Evolutionary conservation across 2,113 vertebrate genomes (phyloP).

Genomic region (Ellobius talpinus): DNA sequence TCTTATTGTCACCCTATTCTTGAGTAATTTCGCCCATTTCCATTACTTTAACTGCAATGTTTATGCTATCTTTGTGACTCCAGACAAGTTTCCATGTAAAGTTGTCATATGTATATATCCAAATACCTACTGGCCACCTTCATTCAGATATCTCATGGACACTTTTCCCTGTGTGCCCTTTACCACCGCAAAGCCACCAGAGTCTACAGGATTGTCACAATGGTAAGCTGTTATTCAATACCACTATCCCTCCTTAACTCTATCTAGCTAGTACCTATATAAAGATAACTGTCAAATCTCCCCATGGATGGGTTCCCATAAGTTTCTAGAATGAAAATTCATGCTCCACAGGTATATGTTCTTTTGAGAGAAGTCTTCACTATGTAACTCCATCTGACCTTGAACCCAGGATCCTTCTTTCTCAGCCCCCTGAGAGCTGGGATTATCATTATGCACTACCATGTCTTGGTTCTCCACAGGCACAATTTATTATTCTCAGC

Average conservation of each 20-base stretch:
- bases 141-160: background rate
- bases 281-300: background rate
- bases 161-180: background rate
- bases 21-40: slow-evolving; percentile 23
- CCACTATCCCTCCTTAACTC: background rate
- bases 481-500: background rate
- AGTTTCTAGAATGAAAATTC: background rate
- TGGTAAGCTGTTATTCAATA: background rate
- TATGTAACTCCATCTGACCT: background rate
- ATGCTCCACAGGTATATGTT: background rate
- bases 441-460: background rate
- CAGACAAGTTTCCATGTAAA: slow-evolving; percentile 30
- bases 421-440: background rate
- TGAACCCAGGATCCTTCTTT: background rate
- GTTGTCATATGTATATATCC: background rate
- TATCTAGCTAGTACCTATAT: background rate
- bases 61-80: background rate
- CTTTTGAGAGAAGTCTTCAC: background rate
- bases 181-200: background rate
- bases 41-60: background rate
- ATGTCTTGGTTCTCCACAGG: background rate
- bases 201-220: background rate
- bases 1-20: background rate
- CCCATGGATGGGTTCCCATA: background rate
- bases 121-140: background rate